These are phyloP conservation scores for Pachycephus smyrnensis DNA, from an alignment of 2,888 invertebrate genomes.

Conservation along the genomic window DNA sequence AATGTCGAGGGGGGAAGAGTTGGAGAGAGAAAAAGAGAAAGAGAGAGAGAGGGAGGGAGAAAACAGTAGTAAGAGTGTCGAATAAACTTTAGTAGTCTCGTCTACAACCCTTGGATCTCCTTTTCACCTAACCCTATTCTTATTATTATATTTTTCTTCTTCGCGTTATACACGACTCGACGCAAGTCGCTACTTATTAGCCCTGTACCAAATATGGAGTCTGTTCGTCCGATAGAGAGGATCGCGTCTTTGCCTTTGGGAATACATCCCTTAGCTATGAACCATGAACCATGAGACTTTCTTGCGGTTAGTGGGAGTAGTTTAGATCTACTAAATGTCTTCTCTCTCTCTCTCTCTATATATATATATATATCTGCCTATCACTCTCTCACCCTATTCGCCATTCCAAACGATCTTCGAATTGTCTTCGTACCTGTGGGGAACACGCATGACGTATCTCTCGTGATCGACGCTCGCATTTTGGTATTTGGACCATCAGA, in stretches of 20 bases:
- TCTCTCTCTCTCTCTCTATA: not conserved
- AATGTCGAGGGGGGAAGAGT: not conserved
- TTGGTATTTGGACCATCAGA: not conserved
- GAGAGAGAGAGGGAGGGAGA: conserved; percentile 9
- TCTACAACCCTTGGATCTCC: too few relatives aligned
- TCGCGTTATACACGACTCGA: too few relatives aligned
- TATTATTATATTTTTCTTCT: too few relatives aligned
- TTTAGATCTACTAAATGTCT: not conserved
- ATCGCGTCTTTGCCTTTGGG: too few relatives aligned
- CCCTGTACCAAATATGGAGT: too few relatives aligned
- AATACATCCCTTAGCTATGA: too few relatives aligned
- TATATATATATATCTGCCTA: not conserved
- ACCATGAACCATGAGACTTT: too few relatives aligned
- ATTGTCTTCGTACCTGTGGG: not conserved
- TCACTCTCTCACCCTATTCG: conserved; percentile 9
- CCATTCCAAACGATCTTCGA: not conserved
- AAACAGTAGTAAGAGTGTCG: not conserved
- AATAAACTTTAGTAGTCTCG: conserved; percentile 25
- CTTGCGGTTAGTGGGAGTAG: too few relatives aligned
- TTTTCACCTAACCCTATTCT: too few relatives aligned
- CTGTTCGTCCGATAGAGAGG: too few relatives aligned
- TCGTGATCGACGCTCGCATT: not conserved
- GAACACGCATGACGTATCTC: not conserved
- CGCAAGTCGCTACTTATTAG: too few relatives aligned
- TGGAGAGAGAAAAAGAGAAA: conserved; percentile 13